Base-by-base conservation (phyloP, 2,888 invertebrate genomes). In the Tigriopus californicus region DNA sequence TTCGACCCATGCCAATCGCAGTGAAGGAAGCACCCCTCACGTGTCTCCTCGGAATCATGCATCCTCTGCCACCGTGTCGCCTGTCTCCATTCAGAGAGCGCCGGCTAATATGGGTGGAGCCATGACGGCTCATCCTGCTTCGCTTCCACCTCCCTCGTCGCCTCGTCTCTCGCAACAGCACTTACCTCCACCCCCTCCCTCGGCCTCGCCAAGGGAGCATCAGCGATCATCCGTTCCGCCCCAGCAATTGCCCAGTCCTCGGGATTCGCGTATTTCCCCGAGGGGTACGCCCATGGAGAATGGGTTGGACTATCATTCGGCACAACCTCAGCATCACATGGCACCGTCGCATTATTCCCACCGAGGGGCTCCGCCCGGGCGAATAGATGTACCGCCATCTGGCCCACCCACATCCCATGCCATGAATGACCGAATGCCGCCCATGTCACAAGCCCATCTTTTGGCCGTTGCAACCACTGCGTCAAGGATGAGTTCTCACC, bases 401-500 rank as follows among this genome's bases (percentile, higher is more conserved):
- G 20, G 51, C 20, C 58, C 46, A 2, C 52, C 58, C n/a, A 48
- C 58, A 8, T 51, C 41, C 15, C 22, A 15, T 20, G 20, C 18
- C n/a, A 15, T 51, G 22, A 24, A 51, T 10, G 24, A 51, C 51
- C 22, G 51, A 51, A 20, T 51, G 20, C 22, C 20, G 10, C 24
- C 25, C 15, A 20, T 58, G 40, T 48, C 42, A 41, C 20, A 49
- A 20, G 4, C 24, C 2, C 48, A 47, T 33, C 25, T 41, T 25
- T 42, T 40, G 20, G 15, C 52, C 40, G 41, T 51, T 33, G 18
- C 20, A 10, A 33, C 41, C 48, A 11, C 58, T 41, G 11, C 48
- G n/a, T 41, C 42, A 22, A 13, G 41, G 22, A 15, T 15, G 40
- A 24, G 54, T 62, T 25, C 59, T 61, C 15, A 62, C 63, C 2